Percentiles rank a stretch among this genome's conserved stretches.
phyloP scores from a whole-genome alignment of 2,113 vertebrate genomes.

The Scatophagus argus region DNA sequence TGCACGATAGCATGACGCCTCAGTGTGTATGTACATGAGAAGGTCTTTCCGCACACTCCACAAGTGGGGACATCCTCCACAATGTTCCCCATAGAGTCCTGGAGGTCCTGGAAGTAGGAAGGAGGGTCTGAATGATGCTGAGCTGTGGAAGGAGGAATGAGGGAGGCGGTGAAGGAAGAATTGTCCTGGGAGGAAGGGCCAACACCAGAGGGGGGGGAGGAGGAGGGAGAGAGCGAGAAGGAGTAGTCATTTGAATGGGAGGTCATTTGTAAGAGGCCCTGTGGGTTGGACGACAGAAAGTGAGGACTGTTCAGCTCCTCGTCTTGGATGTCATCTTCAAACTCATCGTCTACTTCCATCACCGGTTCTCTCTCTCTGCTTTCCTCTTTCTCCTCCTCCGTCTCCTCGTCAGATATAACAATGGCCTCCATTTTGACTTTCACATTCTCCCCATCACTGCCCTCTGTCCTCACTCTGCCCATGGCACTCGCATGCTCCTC shows the following conservation, averaged over 20 bases:
- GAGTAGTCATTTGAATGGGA: slow-evolving; percentile 75
- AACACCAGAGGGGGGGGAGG: slow-evolving; percentile 76
- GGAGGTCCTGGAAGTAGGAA: slow-evolving; percentile 88
- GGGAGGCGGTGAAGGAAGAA: slow-evolving; percentile 69
- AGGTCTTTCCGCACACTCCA: slow-evolving; percentile 93
- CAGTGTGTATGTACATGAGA: slow-evolving; percentile 93
- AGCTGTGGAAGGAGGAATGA: slow-evolving; percentile 63
- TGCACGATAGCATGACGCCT: slow-evolving; percentile 94
- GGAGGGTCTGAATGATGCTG: slow-evolving; percentile 77
- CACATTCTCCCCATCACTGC: slow-evolving; percentile 39
- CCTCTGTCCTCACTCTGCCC: slow-evolving; percentile 15
- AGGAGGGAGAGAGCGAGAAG: slow-evolving; percentile 80
- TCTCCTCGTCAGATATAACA: slow-evolving; percentile 93
- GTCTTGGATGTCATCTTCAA: slow-evolving; percentile 77
- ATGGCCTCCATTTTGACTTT: slow-evolving; percentile 93
- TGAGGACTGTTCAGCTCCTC: slow-evolving; percentile 74
- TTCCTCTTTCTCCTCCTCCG: slow-evolving; percentile 71
- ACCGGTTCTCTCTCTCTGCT: slow-evolving; percentile 72
- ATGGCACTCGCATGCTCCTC: slow-evolving; percentile 6
- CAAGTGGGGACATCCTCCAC: slow-evolving; percentile 94
- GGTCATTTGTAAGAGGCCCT: slow-evolving; percentile 72
- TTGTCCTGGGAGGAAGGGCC: slow-evolving; percentile 74
- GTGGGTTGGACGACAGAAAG: slow-evolving; percentile 81
- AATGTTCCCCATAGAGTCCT: slow-evolving; percentile 87
- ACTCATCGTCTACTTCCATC: slow-evolving; percentile 72